These are phyloP conservation scores for Lanius ludovicianus DNA, from an alignment of 2,113 vertebrate genomes.

Conservation along the genomic window DNA sequence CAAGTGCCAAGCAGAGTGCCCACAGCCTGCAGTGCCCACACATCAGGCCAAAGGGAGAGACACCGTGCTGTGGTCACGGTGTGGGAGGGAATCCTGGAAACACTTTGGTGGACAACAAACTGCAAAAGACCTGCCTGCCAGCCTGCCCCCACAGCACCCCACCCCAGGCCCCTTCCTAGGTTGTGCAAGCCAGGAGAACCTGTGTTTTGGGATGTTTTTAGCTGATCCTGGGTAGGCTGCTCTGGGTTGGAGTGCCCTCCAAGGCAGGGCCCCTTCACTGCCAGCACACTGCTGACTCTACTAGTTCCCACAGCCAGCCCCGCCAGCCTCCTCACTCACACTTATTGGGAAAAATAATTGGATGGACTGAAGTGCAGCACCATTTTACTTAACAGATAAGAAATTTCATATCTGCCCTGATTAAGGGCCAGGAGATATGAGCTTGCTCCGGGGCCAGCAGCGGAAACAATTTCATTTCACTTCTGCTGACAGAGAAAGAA, in stretches of 20 bases:
- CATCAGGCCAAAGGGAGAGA: not conserved
- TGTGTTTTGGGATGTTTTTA: not conserved
- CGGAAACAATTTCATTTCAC: constrained; percentile 49
- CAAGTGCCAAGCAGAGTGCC: not conserved
- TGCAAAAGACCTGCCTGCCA: not conserved
- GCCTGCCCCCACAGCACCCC: not conserved
- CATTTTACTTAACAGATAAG: constrained; percentile 60
- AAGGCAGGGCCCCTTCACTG: not conserved
- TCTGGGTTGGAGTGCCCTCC: not conserved
- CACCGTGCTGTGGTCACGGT: rapidly evolving
- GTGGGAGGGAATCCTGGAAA: rapidly evolving
- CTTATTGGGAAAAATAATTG: constrained; percentile 62
- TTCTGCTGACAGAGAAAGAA: constrained; percentile 28
- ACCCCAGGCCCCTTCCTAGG: not conserved
- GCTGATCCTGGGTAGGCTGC: not conserved
- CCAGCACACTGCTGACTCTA: not conserved
- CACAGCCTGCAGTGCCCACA: not conserved
- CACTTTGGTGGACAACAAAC: not conserved
- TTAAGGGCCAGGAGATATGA: constrained; percentile 42
- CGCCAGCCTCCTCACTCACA: not conserved
- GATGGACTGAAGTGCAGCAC: constrained; percentile 53
- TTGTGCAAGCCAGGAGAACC: rapidly evolving
- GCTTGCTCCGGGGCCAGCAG: not conserved
- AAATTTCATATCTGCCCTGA: constrained; percentile 59
- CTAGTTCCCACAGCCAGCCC: not conserved